Conservation (phyloP, 2,113 vertebrate genomes). For the Chelonoidis abingdonii region DNA sequence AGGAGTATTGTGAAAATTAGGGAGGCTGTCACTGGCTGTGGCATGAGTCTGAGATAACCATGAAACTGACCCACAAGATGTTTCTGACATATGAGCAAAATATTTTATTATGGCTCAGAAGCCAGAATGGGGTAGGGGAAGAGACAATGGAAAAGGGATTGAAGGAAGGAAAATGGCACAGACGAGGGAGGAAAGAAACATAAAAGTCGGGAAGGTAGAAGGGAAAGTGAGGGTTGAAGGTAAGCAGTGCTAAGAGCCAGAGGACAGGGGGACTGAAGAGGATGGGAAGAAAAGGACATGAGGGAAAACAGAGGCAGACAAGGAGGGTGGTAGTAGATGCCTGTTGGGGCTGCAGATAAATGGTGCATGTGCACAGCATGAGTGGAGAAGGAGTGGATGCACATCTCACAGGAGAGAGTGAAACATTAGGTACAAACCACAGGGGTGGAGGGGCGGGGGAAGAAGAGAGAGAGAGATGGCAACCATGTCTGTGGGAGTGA, state of each 20-base stretch:
- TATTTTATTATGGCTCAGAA: constrained; percentile 36
- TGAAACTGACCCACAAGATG: background rate
- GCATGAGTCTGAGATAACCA: background rate
- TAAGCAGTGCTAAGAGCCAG: background rate
- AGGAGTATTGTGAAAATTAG: constrained; percentile 22
- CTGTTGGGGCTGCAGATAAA: constrained; percentile 50
- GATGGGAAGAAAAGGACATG: background rate
- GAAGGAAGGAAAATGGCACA: background rate
- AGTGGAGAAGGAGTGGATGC: constrained; percentile 20
- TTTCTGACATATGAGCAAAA: background rate
- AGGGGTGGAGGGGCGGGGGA: background rate
- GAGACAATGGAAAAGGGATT: background rate
- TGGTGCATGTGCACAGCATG: background rate
- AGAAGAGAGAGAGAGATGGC: constrained; percentile 45
- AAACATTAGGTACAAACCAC: constrained; percentile 43
- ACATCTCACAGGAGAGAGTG: constrained; percentile 35
- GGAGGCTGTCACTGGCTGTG: background rate
- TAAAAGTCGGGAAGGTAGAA: constrained; percentile 25
- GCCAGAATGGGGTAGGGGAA: constrained; percentile 41
- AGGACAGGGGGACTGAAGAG: background rate
- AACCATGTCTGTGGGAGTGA: constrained; percentile 49
- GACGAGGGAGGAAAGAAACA: background rate
- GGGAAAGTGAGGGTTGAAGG: background rate
- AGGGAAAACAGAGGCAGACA: background rate
- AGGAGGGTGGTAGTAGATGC: background rate